Conservation (phyloP, 1,140 invertebrate genomes). For the Trinorchestia longiramus region DNA sequence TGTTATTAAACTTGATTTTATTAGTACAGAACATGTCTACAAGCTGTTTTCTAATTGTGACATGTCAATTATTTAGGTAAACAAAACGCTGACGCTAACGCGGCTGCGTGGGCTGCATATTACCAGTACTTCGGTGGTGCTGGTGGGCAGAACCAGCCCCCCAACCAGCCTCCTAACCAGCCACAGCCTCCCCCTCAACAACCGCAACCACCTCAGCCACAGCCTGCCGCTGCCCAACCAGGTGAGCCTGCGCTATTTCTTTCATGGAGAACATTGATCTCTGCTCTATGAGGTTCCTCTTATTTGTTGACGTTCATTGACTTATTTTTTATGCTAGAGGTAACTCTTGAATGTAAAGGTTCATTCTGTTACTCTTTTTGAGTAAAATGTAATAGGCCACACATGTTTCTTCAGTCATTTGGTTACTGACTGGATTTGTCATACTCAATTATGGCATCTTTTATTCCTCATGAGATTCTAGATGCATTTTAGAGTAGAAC, state of each 20-base stretch:
- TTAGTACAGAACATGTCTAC: not conserved
- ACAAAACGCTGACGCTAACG: slow-evolving; percentile 70
- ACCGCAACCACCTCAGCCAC: slow-evolving; percentile 64
- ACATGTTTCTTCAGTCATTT: too few species aligned
- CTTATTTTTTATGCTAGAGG: too few species aligned
- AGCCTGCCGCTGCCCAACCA: slow-evolving; percentile 64
- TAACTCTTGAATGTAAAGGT: too few species aligned
- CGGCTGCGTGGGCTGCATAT: slow-evolving; percentile 74
- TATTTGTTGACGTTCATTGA: not conserved
- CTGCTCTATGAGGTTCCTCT: not conserved
- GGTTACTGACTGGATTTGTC: too few species aligned
- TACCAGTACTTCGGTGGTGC: slow-evolving; percentile 73
- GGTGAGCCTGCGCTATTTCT: not conserved
- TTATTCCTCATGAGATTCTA: too few species aligned
- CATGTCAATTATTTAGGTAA: slow-evolving; percentile 59
- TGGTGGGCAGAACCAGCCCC: slow-evolving; percentile 66
- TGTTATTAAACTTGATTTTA: too few species aligned
- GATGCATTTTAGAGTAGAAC: too few species aligned
- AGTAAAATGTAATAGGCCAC: too few species aligned
- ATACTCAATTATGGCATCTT: too few species aligned
- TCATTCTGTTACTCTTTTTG: too few species aligned
- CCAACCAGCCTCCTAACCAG: slow-evolving; percentile 67
- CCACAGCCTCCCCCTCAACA: slow-evolving; percentile 66
- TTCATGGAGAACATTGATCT: not conserved
- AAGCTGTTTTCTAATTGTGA: not conserved